Base-by-base conservation (phyloP, 2,888 invertebrate species). In the Drymonia ruficornis region DNA sequence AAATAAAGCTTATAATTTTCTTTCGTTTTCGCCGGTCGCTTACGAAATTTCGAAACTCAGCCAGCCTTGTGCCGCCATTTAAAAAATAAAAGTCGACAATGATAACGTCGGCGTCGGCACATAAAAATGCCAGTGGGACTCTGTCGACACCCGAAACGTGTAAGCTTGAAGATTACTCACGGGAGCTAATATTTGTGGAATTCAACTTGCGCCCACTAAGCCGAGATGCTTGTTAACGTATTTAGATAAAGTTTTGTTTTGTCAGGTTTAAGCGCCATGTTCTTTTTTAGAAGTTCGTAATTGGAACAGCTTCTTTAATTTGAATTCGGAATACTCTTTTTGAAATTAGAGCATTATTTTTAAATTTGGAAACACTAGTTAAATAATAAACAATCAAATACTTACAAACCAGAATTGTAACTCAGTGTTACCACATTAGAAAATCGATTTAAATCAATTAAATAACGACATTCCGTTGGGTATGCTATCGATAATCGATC, bases 151-250 rank as follows among this genome's bases (percentile, higher is more conserved):
- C 65, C 63, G 54, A 59, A 67, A 63, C 54, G 59, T 61, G 55
- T 70, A 65, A 68, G 63, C 70, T 65, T 62, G 57, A 60, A 69
- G 77, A 78, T 83, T 80, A 82, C 68, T 76, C 67, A 78, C 83
- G 76, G 86, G 76, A 86, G 87, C 82, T 86, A 89, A 89, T 88
- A 88, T 89, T 90, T 89, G 78, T 79, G 76, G 84, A 83, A 85
- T 86, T 83, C 74, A 72, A 76, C 67, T 70, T 68, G 59, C 63
- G 64, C 58, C 42, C 50, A 51, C 57, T 58, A 59, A 67, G 59
- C 60, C 65, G 67, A 67, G 63, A 65, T 59, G 65, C 63, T 67
- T 62, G 65, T 64, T 62, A 65, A 67, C 61, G 55, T 54, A 57
- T 70, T 65, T 60, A 67, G 70, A 67, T 72, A 70, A 72, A 65